Evolutionary conservation across 2,888 invertebrate species (phyloP).

Genomic region (Pandemis heparana): DNA sequence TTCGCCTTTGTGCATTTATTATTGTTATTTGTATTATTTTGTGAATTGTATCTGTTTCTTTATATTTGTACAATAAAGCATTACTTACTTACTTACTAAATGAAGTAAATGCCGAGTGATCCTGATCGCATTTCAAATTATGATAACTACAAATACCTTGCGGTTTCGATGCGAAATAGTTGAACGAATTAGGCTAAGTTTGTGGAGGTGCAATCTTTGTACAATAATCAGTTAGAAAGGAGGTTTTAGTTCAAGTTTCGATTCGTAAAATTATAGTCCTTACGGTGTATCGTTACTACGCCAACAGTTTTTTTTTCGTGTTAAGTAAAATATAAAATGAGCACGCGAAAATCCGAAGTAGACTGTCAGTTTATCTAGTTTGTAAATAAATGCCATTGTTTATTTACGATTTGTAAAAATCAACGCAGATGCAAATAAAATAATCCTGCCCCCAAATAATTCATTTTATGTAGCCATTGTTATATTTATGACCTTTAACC

Average conservation of each 20-base stretch:
- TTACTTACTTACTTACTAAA: too few species aligned
- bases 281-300: background rate
- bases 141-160: too few species aligned
- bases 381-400: background rate
- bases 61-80: too few species aligned
- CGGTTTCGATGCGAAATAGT: too few species aligned
- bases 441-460: conserved; percentile 5
- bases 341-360: background rate
- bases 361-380: background rate
- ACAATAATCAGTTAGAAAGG: too few species aligned
- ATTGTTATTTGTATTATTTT: too few species aligned
- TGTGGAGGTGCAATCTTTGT: too few species aligned
- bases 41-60: too few species aligned
- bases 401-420: background rate
- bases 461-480: conserved; percentile 8
- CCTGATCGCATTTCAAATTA: too few species aligned
- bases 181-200: too few species aligned
- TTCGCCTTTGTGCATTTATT: too few species aligned
- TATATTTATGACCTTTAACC: conserved; percentile 35
- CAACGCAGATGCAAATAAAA: background rate
- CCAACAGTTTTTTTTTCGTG: background rate
- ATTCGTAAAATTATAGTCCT: background rate
- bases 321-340: background rate
- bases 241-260: background rate
- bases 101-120: too few species aligned